phyloP scores from a whole-genome alignment of 2,113 vertebrate genomes.

The Cephalophus harveyi region DNA sequence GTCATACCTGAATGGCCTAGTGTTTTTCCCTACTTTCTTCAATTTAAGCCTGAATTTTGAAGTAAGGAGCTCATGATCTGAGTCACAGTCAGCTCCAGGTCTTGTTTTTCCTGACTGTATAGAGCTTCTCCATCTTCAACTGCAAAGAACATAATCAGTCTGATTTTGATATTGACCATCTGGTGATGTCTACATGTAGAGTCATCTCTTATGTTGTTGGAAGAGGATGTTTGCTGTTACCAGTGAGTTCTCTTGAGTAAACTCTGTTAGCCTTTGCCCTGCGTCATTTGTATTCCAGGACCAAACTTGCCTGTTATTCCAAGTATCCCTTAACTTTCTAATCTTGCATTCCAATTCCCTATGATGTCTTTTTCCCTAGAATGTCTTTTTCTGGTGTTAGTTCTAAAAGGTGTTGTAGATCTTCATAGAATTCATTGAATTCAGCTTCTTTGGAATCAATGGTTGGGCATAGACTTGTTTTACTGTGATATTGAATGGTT shows the following conservation, averaged over 20 bases:
- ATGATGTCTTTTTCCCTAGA: background rate
- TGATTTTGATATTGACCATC: background rate
- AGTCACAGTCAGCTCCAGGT: background rate
- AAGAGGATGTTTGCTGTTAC: background rate
- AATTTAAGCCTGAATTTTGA: background rate
- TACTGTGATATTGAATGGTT: background rate
- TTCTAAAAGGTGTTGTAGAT: background rate
- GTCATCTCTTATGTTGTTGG: background rate
- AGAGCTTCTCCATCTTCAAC: background rate
- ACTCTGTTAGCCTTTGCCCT: background rate
- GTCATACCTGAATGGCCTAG: background rate
- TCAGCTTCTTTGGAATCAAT: background rate
- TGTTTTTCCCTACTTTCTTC: background rate
- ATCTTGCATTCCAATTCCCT: background rate
- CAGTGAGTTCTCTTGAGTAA: background rate
- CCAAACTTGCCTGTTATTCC: background rate
- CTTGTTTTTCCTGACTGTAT: background rate
- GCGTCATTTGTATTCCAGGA: background rate
- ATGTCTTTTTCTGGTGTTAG: background rate
- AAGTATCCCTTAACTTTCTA: background rate
- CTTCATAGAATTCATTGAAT: background rate
- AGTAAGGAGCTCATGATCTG: background rate
- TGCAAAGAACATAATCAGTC: background rate
- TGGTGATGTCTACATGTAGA: background rate
- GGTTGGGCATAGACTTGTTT: background rate